Base-by-base conservation (phyloP, 2,797 vertebrate genomes). In the Hafferia zeledoni region DNA sequence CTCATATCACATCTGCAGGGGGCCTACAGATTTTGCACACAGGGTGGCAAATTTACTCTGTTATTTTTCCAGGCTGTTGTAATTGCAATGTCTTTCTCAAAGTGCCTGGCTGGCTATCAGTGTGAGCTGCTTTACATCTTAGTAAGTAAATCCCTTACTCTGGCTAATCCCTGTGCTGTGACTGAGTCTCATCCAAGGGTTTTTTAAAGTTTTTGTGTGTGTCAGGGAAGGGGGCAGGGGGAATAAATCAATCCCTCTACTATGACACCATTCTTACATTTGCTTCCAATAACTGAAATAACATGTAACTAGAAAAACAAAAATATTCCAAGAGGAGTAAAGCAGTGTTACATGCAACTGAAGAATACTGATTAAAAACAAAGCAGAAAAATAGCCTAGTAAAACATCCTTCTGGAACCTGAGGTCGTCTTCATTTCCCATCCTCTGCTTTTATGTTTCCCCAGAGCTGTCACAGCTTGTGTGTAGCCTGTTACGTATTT, bases 41-140 rank as follows among this genome's bases (percentile, higher is more conserved):
- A 84, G 82, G 78, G 71, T 46, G 78, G 91, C 57, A 95, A 89
- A 86, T 89, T 82, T 80, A 23, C 82, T 64, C 46, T 0, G 0
- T 71, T 81, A 50, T 61, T 93, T 88, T 89, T 65, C 77, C 64
- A 77, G 75, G 57, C 90, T 81, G 76, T 33, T 90, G 68, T 89
- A 95, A 94, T 52, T 82, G 90, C 83, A 68, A 24, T 27, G 56
- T 90, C 90, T 92, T 80, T 70, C 79, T 91, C 86, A 47, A 77
- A 78, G 63, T 37, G 55, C 74, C 87, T 84, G 79, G 47, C 63
- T 93, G 55, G 76, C 74, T 84, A 90, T 70, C 92, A 83, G 31
- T 47, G 77, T 56, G 80, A 94, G 91, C 82, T 94, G 91, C 85
- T 94, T 95, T 91, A 91, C 77, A 93, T 91, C 41, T 94, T 30